Evolutionary conservation across 2,113 vertebrate species (phyloP), one percentile per base, ranked within the genome.

Genomic region (Columba janthina): DNA sequence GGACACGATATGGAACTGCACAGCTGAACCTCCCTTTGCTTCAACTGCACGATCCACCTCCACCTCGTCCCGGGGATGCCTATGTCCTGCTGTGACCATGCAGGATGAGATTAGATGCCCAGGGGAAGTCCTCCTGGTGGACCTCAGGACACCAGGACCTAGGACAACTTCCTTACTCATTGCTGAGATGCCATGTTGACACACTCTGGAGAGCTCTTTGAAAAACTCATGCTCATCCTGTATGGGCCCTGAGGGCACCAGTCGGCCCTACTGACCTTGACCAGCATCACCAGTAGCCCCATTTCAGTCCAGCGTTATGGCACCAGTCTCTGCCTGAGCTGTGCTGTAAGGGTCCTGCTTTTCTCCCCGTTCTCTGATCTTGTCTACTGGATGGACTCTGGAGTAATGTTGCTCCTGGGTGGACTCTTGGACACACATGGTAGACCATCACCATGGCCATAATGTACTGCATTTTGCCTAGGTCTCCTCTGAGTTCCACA

Each of bases 61-160:
- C 40, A 54, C 5, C 29, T 40, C 5, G 0, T 8, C 25, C 54
- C 0, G 0, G 51, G 58, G 31, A 66, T 24, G 7, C 26, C 64
- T 34, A 8, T 22, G 48, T 53, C 21, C 22, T 32, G 15, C 3
- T 0, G 15, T 50, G 28, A 44, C 7, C 0, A 1, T 51, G 16
- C 15, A 83, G 53, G 51, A 31, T 8, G 50, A 34, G 31, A 50
- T 2, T 1, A 32, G 11, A 15, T 26, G 20, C 22, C 12, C 11
- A 21, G 9, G 40, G 20, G 19, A 54, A 58, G 7, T 66, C 25
- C 24, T 92, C 6, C 31, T 44, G 40, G 26, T 44, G 8, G 1
- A 57, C 11, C 5, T 28, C 12, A 62, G 36, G 15, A 24, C 19
- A 51, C 16, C 26, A 44, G 64, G 20, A 48, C 28, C 51, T 71